These are phyloP conservation scores for Hyla sarda DNA, from an alignment of 2,113 vertebrate genomes.

Conservation along the genomic window DNA sequence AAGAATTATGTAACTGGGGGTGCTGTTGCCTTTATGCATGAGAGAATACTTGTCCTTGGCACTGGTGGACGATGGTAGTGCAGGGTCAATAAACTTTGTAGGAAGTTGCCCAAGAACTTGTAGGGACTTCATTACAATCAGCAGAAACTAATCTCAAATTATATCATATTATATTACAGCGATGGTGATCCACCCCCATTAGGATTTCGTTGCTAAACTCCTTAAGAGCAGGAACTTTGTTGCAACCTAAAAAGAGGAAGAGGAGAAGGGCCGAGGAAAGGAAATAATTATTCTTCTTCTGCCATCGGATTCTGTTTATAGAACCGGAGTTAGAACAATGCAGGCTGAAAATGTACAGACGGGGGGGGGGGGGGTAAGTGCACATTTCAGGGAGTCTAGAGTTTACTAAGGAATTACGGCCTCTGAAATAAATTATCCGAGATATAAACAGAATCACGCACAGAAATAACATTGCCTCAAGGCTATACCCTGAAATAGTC, in stretches of 20 bases:
- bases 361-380: too few species aligned
- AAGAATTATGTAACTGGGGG: neutral
- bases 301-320: conserved; percentile 37
- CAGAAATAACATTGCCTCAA: neutral
- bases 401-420: neutral
- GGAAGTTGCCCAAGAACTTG: neutral
- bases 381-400: neutral
- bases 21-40: neutral
- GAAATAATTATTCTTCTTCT: conserved; percentile 38
- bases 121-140: neutral
- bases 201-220: neutral
- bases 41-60: neutral
- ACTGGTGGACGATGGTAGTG: neutral
- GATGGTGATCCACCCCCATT: neutral
- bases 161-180: neutral
- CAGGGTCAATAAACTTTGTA: neutral
- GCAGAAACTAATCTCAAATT: neutral
- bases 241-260: conserved; percentile 36
- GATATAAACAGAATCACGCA: neutral
- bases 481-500: too few species aligned
- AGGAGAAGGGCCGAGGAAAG: conserved; percentile 14
- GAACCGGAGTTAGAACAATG: conserved; percentile 20
- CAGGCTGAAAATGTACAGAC: conserved; percentile 10
- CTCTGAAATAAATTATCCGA: neutral
- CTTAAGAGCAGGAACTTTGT: conserved; percentile 23